Evolutionary conservation across 2,113 vertebrate species (phyloP), one percentile per base, ranked within the genome.

Genomic region (Scomber japonicus): DNA sequence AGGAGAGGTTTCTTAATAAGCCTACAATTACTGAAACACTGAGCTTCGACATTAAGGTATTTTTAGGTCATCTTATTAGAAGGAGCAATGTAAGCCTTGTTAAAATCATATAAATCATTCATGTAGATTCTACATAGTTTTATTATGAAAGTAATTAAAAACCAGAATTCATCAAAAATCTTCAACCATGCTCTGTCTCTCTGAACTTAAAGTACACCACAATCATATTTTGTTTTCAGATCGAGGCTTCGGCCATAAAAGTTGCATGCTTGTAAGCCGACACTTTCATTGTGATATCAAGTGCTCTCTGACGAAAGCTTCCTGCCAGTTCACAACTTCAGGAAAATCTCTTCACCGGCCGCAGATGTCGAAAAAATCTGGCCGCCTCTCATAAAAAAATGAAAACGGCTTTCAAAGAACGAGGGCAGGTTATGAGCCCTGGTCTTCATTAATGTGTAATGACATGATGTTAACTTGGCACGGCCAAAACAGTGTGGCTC

Each of bases 391-490:
- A 86, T 85, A 7, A 86, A 85, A 88, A 65, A 87, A 56, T 76
- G 2, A 24, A 84, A 80, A 46, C 3, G 6, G 35, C 75, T 83
- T 75, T 89, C 68, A 88, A 78, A 88, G 81, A 89, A 87, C 54
- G 54, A 73, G 53, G 85, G 70, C 59, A 11, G 80, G 75, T 91
- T 88, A 85, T 50, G 67, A 84, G 55, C 62, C 44, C 31, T 57
- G 54, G 54, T 40, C 14, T 49, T 90, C 51, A 82, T 91, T 76
- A 88, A 92, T 86, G 70, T 73, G 63, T 85, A 86, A 91, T 89
- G 77, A 77, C 67, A 21, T 19, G 46, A 80, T 83, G 88, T 80
- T 82, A 78, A 80, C 82, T 83, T 56, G 2, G 71, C 59, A 48
- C 4, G 19, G 76, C 66, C 75, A 55, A 77, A 88, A 81, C 76